Conservation (phyloP, 2,888 invertebrate species). For the Cheilosia vulpina region DNA sequence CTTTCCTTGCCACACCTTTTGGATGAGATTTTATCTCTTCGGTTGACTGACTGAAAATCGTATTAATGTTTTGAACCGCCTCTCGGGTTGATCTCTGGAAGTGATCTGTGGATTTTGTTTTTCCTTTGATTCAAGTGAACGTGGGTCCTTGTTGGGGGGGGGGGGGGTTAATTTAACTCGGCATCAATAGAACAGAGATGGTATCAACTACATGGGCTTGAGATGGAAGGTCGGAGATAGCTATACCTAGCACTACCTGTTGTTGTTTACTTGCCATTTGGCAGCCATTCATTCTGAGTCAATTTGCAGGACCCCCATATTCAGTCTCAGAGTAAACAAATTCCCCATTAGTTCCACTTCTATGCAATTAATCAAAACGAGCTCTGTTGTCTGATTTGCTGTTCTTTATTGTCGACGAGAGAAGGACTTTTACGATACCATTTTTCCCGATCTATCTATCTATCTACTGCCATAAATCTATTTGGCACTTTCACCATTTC, state of each 20-base stretch:
- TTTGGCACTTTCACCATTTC: constrained; percentile 44
- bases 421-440: too few species aligned
- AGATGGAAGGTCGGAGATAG: constrained; percentile 27
- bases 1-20: constrained; percentile 14
- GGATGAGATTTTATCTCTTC: constrained; percentile 17
- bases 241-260: too few species aligned
- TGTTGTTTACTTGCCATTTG: too few species aligned
- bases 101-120: constrained; percentile 43
- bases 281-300: neutral
- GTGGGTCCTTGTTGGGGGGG: constrained; percentile 22
- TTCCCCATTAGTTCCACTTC: too few species aligned
- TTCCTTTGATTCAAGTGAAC: constrained; percentile 48
- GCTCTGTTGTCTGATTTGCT: too few species aligned
- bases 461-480: too few species aligned
- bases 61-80: constrained; percentile 51
- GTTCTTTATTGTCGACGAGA: too few species aligned
- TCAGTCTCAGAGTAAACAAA: too few species aligned
- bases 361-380: too few species aligned
- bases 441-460: too few species aligned
- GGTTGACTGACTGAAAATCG: constrained; percentile 51
- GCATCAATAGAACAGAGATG: constrained; percentile 1
- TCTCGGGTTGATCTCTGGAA: constrained; percentile 31
- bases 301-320: neutral
- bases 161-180: constrained; percentile 36
- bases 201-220: neutral